phyloP scores from a whole-genome alignment of 23 tunicate species.

The Clavelina lepadiformis region DNA sequence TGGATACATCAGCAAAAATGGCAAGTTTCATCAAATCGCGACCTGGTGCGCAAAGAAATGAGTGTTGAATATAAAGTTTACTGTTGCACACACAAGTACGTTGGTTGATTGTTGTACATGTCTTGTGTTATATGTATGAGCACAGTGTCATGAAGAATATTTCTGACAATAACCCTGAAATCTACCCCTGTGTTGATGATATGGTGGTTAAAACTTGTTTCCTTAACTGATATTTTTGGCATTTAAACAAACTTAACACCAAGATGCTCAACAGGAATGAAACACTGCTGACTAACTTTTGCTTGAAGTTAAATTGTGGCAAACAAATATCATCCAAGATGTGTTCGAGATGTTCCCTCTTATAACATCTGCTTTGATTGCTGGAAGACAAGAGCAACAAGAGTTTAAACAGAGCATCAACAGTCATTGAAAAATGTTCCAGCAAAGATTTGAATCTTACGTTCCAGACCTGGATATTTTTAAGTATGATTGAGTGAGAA shows the following conservation, averaged over 20 bases:
- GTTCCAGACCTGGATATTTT: conserved; percentile 3
- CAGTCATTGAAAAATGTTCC: not conserved
- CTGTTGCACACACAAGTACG: too few relatives aligned
- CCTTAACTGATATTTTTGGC: not conserved
- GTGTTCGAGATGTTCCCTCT: conserved; percentile 2
- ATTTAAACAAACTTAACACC: not conserved
- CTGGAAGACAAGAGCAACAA: not conserved
- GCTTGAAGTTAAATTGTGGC: conserved; percentile 12
- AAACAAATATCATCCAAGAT: conserved; percentile 6
- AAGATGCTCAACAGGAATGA: conserved; percentile 5
- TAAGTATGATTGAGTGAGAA: conserved; percentile 9
- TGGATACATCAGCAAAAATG: too few relatives aligned
- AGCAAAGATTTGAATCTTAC: conserved; percentile 3
- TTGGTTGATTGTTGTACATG: conserved; percentile 1
- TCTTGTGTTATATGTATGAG: conserved; percentile 7
- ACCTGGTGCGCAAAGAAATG: conserved; percentile 16
- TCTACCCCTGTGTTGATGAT: too few relatives aligned
- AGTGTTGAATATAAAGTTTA: conserved; percentile 8
- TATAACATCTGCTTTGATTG: not conserved
- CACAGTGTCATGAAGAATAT: not conserved
- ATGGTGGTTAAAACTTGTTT: conserved; percentile 6
- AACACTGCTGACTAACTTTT: conserved; percentile 14
- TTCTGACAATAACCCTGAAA: conserved; percentile 5
- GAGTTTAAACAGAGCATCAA: too few relatives aligned
- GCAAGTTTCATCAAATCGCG: too few relatives aligned